Evolutionary conservation across 2,797 vertebrate genomes (phyloP).

Genomic region (Pelochelys cantorii): DNA sequence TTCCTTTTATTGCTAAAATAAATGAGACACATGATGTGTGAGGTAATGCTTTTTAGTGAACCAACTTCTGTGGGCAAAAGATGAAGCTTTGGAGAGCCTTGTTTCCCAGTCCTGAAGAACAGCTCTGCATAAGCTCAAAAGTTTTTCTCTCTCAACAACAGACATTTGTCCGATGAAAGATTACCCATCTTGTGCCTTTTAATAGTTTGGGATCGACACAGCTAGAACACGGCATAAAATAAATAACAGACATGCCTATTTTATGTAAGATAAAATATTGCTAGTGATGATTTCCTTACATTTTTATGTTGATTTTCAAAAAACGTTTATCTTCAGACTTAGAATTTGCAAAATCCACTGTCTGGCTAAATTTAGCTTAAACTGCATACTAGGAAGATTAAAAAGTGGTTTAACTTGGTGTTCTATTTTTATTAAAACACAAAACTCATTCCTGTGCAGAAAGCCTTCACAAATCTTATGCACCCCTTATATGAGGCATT

Average conservation of each 20-base stretch:
- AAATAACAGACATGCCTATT: neutral
- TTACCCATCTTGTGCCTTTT: neutral
- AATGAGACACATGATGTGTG: neutral
- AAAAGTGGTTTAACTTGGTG: neutral
- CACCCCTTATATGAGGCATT: neutral
- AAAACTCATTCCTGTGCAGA: neutral
- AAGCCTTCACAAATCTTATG: neutral
- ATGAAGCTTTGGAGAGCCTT: neutral
- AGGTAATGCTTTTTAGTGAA: neutral
- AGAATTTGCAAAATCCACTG: neutral
- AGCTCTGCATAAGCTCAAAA: neutral
- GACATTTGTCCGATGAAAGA: neutral
- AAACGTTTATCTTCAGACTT: neutral
- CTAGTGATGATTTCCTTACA: neutral
- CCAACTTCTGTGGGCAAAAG: neutral
- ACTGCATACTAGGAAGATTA: neutral
- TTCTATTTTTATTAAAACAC: neutral
- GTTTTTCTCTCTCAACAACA: neutral
- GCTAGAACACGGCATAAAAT: neutral
- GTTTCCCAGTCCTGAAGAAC: neutral
- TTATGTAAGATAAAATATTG: neutral
- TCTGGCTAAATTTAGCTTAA: neutral
- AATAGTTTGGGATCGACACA: neutral
- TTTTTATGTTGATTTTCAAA: neutral
- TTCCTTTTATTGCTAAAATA: conserved; percentile 32